phyloP scores from a whole-genome alignment of 2,113 vertebrate genomes.

The Cinclus cinclus region DNA sequence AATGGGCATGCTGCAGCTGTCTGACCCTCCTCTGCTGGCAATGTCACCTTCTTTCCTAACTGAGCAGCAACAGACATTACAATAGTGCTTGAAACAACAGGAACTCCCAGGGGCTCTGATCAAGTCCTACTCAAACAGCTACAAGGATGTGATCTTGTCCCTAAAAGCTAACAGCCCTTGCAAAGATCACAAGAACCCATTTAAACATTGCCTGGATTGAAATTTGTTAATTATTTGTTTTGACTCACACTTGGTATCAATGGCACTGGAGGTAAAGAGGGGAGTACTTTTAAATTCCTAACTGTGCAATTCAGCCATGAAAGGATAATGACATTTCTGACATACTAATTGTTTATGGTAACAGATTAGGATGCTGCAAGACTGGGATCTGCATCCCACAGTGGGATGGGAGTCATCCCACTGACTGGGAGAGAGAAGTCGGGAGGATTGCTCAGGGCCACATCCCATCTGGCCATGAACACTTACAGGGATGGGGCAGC shows the following conservation, averaged over 20 bases:
- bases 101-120: background rate
- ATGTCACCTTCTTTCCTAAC: background rate
- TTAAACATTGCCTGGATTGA: background rate
- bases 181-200: background rate
- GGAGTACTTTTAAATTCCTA: background rate
- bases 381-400: background rate
- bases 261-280: background rate
- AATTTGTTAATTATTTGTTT: background rate
- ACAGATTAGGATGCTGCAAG: background rate
- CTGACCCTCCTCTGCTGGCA: background rate
- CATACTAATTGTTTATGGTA: background rate
- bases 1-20: background rate
- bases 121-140: background rate
- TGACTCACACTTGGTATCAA: background rate
- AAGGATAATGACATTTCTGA: background rate
- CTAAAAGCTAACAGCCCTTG: background rate
- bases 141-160: background rate
- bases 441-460: background rate
- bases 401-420: background rate
- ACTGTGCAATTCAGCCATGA: background rate
- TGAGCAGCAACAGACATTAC: background rate
- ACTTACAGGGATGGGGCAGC: background rate
- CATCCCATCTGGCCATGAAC: background rate
- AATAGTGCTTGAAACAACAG: background rate
- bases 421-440: background rate